Conservation (phyloP, 2,888 invertebrate genomes). For the Lasioglossum villosulum region DNA sequence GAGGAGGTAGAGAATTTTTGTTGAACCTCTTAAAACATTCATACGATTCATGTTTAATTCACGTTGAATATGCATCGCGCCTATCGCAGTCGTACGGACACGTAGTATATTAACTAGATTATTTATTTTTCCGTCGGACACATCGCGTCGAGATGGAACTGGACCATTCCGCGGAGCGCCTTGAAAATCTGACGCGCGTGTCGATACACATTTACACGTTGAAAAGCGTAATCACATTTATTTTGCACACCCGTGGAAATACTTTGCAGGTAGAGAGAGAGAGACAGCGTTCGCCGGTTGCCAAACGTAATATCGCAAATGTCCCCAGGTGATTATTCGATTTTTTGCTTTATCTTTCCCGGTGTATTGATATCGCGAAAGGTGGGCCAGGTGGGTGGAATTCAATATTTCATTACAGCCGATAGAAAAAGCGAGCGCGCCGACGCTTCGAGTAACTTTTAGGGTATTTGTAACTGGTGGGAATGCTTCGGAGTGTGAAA, state of each 20-base stretch:
- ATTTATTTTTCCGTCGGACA: background rate
- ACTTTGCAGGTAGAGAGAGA: background rate
- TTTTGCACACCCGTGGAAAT: background rate
- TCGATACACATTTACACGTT: background rate
- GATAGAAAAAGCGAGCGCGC: slow-evolving; percentile 23
- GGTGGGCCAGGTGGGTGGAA: background rate
- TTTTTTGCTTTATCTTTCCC: background rate
- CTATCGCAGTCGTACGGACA: background rate
- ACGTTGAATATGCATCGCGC: background rate
- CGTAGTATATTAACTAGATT: background rate
- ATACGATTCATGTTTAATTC: slow-evolving; percentile 1
- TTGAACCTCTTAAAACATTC: background rate
- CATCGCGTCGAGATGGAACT: background rate
- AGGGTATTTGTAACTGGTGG: slow-evolving; percentile 36
- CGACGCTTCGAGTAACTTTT: slow-evolving; percentile 19
- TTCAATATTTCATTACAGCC: slow-evolving; percentile 3
- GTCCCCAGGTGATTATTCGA: background rate
- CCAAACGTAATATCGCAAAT: background rate
- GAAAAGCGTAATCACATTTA: background rate
- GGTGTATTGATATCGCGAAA: background rate
- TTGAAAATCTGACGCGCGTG: background rate
- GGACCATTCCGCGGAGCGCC: background rate
- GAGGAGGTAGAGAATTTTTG: background rate
- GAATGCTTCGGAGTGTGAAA: slow-evolving; percentile 45
- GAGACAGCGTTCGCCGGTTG: background rate